Conservation (phyloP, 2,797 vertebrate genomes). For the Morus bassanus region DNA sequence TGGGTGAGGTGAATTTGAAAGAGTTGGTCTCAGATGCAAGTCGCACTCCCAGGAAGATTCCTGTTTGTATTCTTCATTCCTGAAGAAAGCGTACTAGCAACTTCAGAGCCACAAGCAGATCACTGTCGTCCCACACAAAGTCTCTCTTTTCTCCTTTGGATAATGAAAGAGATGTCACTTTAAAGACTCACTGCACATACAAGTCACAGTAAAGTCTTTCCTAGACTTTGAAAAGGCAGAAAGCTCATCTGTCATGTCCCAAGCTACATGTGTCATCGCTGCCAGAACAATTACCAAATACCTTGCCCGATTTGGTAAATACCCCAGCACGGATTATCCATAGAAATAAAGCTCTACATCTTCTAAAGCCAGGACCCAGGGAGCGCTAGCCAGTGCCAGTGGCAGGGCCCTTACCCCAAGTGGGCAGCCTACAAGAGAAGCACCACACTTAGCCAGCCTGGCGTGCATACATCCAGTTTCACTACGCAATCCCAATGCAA, state of each 20-base stretch:
- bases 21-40: neutral
- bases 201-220: neutral
- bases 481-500: rapidly evolving
- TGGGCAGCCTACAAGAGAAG: neutral
- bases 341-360: neutral
- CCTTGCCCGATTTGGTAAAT: neutral
- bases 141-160: neutral
- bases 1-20: neutral
- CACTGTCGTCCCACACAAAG: neutral
- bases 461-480: neutral
- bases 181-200: neutral
- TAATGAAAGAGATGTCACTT: neutral
- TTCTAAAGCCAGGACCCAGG: neutral
- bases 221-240: neutral
- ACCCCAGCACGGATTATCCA: neutral
- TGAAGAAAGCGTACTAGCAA: neutral
- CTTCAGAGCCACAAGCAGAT: neutral
- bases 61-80: neutral
- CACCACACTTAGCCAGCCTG: neutral
- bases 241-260: neutral
- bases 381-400: rapidly evolving
- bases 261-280: neutral
- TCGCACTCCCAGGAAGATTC: neutral
- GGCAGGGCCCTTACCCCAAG: neutral
- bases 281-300: neutral